phyloP scores from a whole-genome alignment of 2,113 vertebrate genomes.

The Colinus virginianus region DNA sequence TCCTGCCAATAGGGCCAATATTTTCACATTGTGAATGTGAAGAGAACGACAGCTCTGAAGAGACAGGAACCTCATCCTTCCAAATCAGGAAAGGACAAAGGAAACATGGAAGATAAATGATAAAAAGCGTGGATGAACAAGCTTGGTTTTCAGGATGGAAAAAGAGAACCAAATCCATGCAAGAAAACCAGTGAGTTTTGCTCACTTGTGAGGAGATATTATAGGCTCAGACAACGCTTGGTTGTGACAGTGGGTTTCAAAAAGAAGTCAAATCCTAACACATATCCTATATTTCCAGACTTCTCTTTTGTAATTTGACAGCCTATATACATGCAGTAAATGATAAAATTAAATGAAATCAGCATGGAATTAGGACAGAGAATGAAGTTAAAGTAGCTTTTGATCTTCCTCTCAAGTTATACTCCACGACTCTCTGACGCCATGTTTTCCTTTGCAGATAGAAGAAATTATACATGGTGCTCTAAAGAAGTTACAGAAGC shows the following conservation, averaged over 20 bases:
- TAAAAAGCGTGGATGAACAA: background rate
- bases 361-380: background rate
- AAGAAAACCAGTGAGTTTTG: background rate
- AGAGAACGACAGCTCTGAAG: background rate
- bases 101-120: background rate
- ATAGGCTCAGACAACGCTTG: background rate
- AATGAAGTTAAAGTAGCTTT: background rate
- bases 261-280: background rate
- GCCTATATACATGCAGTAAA: background rate
- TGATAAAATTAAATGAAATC: background rate
- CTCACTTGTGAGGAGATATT: background rate
- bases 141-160: background rate
- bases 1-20: background rate
- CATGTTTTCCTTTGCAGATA: background rate
- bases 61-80: background rate
- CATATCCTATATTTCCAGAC: background rate
- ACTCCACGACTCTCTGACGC: background rate
- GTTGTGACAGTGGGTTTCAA: background rate
- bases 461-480: background rate
- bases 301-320: background rate
- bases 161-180: background rate
- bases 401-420: constrained; percentile 6
- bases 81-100: constrained; percentile 2
- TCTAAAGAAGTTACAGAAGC: background rate
- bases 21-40: background rate